Base-by-base conservation (phyloP, 1,140 invertebrate species). In the Tetraneura akinire region DNA sequence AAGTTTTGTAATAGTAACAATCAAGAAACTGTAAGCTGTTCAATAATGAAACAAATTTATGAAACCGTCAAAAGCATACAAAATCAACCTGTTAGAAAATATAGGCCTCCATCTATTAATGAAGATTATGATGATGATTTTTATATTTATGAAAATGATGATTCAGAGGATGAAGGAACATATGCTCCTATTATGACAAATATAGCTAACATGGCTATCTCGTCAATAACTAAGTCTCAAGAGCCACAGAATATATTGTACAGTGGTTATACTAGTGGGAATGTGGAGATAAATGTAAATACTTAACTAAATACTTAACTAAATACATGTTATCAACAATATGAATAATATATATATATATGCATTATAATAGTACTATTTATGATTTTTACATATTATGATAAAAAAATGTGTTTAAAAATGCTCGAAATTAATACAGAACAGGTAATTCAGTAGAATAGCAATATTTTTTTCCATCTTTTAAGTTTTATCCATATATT, bases 1-100 rank as follows among this genome's bases (percentile, higher is more conserved):
- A 82, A 87, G 86, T 49, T 83, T 9, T 92, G 90, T 83, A 91
- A 81, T 29, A 76, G 80, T 51, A 42, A 64, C 9, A 74, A 29
- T 49, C 80, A 66, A 29, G 62, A 78, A 6, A 78, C 62, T 1
- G 74, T 64, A 45, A 78, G 42, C 23, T 66, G 73, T 45, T 60
- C 37, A 11, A 9, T 53, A 10, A 81, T 81, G 57, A 78, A 81
- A 53, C 53, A 78, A 78, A 81, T 57, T 23, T 80, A 80, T 26
- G 29, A 53, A 16, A 0, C 53, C 11, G 29, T 81, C 23, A 78
- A 26, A 23, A 66, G 21, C 29, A 37, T 32, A 21, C 45, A 60
- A 66, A 81, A 80, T 68, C n/a, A 26, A 57, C 13, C 14, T 11
- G 21, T 18, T 57, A 14, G 60, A 13, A 78, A 16, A 29, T 45